Conservation (phyloP, 2,888 invertebrate species). For the Dascillus cervinus region DNA sequence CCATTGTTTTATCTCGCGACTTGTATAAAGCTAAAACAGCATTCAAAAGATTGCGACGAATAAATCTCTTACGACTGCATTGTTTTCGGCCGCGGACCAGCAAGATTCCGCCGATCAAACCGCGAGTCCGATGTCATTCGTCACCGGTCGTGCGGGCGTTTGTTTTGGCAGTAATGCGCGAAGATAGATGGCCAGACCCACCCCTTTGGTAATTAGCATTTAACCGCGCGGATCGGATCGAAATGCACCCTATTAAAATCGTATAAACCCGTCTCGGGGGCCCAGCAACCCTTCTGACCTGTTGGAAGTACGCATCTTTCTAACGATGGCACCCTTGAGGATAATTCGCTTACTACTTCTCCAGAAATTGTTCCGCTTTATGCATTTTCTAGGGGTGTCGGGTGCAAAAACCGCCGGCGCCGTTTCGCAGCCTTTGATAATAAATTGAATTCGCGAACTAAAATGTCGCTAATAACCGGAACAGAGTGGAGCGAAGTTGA, state of each 20-base stretch:
- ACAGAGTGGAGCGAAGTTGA: slow-evolving; percentile 18
- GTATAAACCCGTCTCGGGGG: slow-evolving; percentile 11
- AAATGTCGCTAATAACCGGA: slow-evolving; percentile 23
- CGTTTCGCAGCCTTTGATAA: slow-evolving; percentile 18
- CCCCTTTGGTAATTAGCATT: slow-evolving; percentile 13
- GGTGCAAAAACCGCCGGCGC: slow-evolving; percentile 19
- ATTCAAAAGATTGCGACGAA: slow-evolving; percentile 18
- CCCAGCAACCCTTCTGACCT: slow-evolving; percentile 21
- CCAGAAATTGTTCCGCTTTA: slow-evolving; percentile 27
- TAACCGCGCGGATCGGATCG: slow-evolving; percentile 9
- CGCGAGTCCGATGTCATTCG: slow-evolving; percentile 12
- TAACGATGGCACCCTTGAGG: slow-evolving; percentile 23
- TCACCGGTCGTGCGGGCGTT: slow-evolving; percentile 9
- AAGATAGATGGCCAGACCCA: slow-evolving; percentile 10
- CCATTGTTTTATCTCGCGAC: slow-evolving; percentile 25
- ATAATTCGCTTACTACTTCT: slow-evolving; percentile 23
- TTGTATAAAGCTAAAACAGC: slow-evolving; percentile 17
- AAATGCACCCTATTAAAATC: slow-evolving; percentile 10
- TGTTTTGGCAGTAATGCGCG: slow-evolving; percentile 11
- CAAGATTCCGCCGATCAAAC: slow-evolving; percentile 8
- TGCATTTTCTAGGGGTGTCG: slow-evolving; percentile 26
- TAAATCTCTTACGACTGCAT: no score
- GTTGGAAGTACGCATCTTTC: slow-evolving; percentile 26
- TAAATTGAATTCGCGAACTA: slow-evolving; percentile 22
- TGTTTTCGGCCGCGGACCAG: no score